These are phyloP conservation scores for Saccostrea glomerata DNA, from an alignment of 1,140 invertebrate species.

Conservation along the genomic window DNA sequence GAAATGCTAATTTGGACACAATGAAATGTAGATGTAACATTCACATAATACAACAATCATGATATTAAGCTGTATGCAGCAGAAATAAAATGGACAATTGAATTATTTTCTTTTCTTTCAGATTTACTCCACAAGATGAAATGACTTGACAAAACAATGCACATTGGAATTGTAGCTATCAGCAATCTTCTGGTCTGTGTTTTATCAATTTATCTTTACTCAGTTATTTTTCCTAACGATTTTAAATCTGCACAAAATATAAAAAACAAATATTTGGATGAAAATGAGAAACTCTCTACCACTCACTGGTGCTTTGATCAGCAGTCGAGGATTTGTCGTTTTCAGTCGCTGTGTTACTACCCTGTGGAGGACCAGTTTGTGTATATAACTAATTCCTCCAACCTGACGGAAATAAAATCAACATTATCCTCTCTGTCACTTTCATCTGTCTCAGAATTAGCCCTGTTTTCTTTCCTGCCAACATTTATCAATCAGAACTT, in stretches of 20 bases:
- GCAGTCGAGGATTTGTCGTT: conserved; percentile 68
- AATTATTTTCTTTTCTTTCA: neutral
- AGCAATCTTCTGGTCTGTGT: conserved; percentile 12
- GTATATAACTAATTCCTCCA: conserved; percentile 65
- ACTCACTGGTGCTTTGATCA: conserved; percentile 7
- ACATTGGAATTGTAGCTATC: conserved; percentile 6
- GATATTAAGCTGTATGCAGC: too few species aligned
- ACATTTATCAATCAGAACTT: conserved; percentile 67
- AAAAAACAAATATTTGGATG: neutral
- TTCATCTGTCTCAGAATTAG: conserved; percentile 77
- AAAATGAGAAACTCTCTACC: neutral
- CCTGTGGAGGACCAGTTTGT: conserved; percentile 72
- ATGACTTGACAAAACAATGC: neutral
- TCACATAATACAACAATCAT: too few species aligned
- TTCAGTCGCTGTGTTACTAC: conserved; percentile 78
- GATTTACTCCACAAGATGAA: neutral
- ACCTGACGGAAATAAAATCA: conserved; percentile 61
- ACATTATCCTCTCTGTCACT: conserved; percentile 67
- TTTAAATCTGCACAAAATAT: neutral
- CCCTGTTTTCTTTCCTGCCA: conserved; percentile 71
- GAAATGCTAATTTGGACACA: too few species aligned
- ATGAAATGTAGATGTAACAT: too few species aligned
- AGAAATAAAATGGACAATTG: neutral
- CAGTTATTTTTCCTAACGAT: neutral
- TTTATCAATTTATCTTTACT: neutral